Percentiles rank a stretch among this genome's conserved stretches.
These are phyloP conservation scores for Drosophila testacea DNA, from an alignment of 2,888 invertebrate species.

Conservation along the genomic window DNA sequence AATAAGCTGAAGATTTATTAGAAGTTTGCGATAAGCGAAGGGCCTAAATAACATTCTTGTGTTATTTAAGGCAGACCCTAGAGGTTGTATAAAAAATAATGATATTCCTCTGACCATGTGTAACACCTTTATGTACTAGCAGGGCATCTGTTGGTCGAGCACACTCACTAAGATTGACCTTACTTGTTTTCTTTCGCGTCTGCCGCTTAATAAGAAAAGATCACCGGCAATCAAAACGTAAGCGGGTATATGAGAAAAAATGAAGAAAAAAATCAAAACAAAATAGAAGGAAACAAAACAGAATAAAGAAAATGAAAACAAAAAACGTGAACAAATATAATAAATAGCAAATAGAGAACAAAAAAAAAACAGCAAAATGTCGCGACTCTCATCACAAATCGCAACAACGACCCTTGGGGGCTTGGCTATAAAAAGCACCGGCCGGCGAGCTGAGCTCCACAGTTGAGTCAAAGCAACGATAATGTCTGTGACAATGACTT, in stretches of 20 bases:
- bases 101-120: not conserved
- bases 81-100: no score
- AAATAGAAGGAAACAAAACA: conserved; percentile 15
- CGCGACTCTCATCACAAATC: conserved; percentile 12
- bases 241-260: conserved; percentile 14
- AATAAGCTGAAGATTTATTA: no score
- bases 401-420: conserved; percentile 14
- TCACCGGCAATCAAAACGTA: conserved; percentile 53
- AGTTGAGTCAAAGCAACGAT: conserved; percentile 62
- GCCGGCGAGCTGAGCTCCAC: conserved; percentile 63
- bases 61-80: no score
- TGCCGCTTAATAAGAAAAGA: conserved; percentile 51
- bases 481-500: conserved; percentile 29
- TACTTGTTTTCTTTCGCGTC: conserved; percentile 9
- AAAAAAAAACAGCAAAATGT: conserved; percentile 9
- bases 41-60: no score
- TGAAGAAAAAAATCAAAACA: conserved; percentile 1
- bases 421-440: conserved; percentile 62
- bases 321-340: conserved; percentile 9
- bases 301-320: conserved; percentile 9
- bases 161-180: not conserved
- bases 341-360: conserved; percentile 42
- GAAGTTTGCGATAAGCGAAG: no score
- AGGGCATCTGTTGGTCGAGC: conserved; percentile 4
- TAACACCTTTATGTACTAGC: not conserved